These are phyloP conservation scores for Oxyura jamaicensis DNA, from an alignment of 2,113 vertebrate genomes.

Conservation along the genomic window DNA sequence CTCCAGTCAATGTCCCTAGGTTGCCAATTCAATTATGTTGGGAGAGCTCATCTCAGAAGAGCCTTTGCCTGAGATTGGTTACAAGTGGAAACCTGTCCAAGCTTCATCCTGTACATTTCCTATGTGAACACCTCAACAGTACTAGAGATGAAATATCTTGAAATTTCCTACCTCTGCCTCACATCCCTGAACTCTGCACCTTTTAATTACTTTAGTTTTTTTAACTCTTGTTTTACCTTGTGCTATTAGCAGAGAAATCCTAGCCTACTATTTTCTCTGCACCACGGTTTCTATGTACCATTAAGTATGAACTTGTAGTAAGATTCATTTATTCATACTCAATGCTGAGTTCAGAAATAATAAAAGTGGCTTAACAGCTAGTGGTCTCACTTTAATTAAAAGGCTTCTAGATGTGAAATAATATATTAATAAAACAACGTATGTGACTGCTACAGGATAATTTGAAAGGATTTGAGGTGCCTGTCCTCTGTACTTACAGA, in stretches of 20 bases:
- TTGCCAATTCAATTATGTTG: background rate
- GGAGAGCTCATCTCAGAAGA: background rate
- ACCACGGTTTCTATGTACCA: background rate
- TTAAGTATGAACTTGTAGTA: background rate
- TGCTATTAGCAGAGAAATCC: background rate
- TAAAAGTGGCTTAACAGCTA: background rate
- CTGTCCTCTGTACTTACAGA: too few species aligned
- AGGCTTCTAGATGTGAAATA: background rate
- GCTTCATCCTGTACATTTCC: background rate
- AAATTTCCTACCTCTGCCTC: background rate
- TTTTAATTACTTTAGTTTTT: conserved; percentile 9
- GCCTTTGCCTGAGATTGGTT: background rate
- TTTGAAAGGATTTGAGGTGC: background rate
- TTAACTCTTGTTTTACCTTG: background rate
- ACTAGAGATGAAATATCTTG: background rate
- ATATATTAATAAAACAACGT: background rate
- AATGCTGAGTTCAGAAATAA: too few species aligned
- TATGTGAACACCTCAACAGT: background rate
- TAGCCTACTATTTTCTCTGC: background rate
- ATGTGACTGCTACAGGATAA: background rate
- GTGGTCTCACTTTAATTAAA: background rate
- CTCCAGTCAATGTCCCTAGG: background rate
- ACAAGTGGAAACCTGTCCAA: background rate
- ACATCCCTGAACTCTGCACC: background rate
- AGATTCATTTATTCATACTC: background rate